Base-by-base conservation (phyloP, 2,797 vertebrate species). In the Menidia menidia region DNA sequence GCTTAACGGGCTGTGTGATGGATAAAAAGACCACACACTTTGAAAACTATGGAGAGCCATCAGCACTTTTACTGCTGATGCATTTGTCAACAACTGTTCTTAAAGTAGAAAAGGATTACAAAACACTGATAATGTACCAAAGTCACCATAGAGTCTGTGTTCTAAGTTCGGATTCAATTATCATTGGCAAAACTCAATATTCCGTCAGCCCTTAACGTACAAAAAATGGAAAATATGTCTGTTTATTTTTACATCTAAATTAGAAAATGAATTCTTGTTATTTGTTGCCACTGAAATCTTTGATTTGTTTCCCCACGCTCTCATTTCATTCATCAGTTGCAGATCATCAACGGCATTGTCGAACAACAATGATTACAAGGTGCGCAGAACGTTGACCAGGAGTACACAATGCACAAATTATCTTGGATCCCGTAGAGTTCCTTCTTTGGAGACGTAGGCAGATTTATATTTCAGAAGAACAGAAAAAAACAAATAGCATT, bases 1-100 rank as follows among this genome's bases (percentile, higher is more conserved):
- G 73, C 56, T 75, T 71, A 76, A 64, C 48, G 33, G 59, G 32
- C 51, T 83, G 51, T 73, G 63, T 62, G 78, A 65, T 48, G 68
- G 48, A 57, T 50, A 41, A 71, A 71, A 47, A 72, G 58, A 6
- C 30, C 6, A 51, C 71, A 5, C 10, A 41, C 61, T 68, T 25
- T 44, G 55, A 66, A 59, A 48, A 68, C 35, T 19, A 13, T 25
- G 58, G 60, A 60, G 32, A 44, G 61, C 61, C 35, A 39, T 7
- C 35, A 39, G 6, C 6, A 59, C 55, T 47, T 65, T 60, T 44
- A 35, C 35, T 4, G 41, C 35, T 4, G 42, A 7, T 43, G 5
- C 43, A 62, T 19, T 66, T 1, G 10, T 19, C 42, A 55, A 63
- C 12, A 70, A 50, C 31, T 53, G 53, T 59, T 41, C 42, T 53